Base-by-base conservation (phyloP, 2,113 vertebrate genomes). In the Sorex fumeus region DNA sequence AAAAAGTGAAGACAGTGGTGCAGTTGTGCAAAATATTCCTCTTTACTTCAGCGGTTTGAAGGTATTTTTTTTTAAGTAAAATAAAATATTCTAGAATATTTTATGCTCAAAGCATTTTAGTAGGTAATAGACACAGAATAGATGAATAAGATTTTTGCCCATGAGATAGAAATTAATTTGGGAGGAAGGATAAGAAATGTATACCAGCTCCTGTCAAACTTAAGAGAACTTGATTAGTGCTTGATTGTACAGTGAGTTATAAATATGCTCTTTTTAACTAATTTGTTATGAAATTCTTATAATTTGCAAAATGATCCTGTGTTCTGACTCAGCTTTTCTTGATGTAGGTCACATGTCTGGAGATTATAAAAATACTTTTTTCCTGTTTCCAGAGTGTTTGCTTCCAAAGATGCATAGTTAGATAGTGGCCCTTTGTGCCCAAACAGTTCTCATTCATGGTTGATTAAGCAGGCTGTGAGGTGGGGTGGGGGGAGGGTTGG, bases 21-120 rank as follows among this genome's bases (percentile, higher is more conserved):
- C 36, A 32, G 78, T 6, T 83, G 36, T 88, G 16, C 47, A 78
- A 87, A 90, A 67, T 77, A 32, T 32, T 21, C 28, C 47, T 82
- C 34, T 95, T 9, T 27, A 7, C 13, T 78, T 15, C 12, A 90
- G 82, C 60, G 47, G 4, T 1, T 66, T 43, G 45, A 74, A 78
- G 50, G 6, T 75, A 12, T 43, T 70, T 69, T 86, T 94, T 16
- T 45, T 75, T 88, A 9, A 74, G n/a, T 86, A 70, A 87, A 91
- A 34, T 89, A n/a, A 91, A 70, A 66, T 87, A 43, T 62, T 93
- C n/a, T 90, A 32, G 67, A 94, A 81, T 74, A 57, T 82, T 87
- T 83, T 84, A 72, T 92, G 5, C n/a, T 85, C 1, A 23, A 21
- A 74, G 70, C 27, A 66, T 93, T 91, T 88, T 90, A 84, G 34